Base-by-base conservation (phyloP, 2,888 invertebrate species). In the Coleophora flavipennella region DNA sequence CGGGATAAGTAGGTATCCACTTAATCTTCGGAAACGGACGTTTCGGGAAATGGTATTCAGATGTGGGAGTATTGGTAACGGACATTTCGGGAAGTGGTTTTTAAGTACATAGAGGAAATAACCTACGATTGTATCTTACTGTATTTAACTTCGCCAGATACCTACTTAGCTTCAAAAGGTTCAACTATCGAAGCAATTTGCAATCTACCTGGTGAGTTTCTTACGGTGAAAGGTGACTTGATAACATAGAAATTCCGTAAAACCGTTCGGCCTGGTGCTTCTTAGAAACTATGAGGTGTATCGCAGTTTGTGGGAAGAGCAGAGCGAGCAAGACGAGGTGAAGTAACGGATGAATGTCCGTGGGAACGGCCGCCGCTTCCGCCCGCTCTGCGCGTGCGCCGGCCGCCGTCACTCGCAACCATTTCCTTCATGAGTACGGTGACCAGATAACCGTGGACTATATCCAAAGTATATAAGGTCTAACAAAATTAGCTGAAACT, bases 291-390 rank as follows among this genome's bases (percentile, higher is more conserved):
- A 20, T 43, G 42, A 41, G 41, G 47, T 44, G 50, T 20, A 20
- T 4, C 20, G 20, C 3, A 20, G 20, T n/a, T n/a, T n/a, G n/a
- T n/a, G 20, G 20, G 20, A 49, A 48, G 43, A 39, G 51, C 48
- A 43, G 49, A 20, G 20, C 20, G 20, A 20, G 20, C 20, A 3
- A 20, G 61, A 51, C 59, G 72, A 76, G 77, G 77, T 75, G 75
- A 79, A 79, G 66, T 83, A 83, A 83, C 83, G 83, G 83, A 79
- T 76, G 78, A 74, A 62, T 74, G 76, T 81, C 76, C 83, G 83
- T 84, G 83, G 83, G 83, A 84, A 81, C 83, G 83, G 78, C 62
- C 77, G 20, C 49, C 71, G 71, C 80, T 83, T 84, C 83, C 83
- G 68, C 61, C 62, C 64, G 62, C 64, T 62, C 67, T 20, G 20